Percentiles rank a stretch among this genome's conserved stretches.
Evolutionary conservation across 64 coral and sea anemone genomes (phyloP).

Genomic region (Exaiptasia diaphana): DNA sequence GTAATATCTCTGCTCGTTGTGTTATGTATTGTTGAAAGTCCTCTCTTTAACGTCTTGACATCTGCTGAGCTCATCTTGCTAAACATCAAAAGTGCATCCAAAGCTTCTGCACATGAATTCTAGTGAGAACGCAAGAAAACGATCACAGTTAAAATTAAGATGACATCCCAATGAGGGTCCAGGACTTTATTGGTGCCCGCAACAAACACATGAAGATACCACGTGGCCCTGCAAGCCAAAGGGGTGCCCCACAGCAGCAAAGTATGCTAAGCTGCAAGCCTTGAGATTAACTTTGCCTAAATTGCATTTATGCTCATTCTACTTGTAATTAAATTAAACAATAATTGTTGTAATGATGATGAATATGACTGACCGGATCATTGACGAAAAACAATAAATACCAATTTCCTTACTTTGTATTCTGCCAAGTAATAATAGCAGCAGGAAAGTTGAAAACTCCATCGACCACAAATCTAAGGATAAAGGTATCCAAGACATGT

Average conservation of each 20-base stretch:
- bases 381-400: neutral
- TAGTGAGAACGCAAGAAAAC: neutral
- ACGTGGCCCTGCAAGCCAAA: too few relatives aligned
- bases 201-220: too few relatives aligned
- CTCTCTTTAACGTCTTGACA: conserved; percentile 40
- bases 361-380: too few relatives aligned
- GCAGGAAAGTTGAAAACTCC: conserved; percentile 56
- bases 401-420: conserved; percentile 29
- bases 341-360: too few relatives aligned
- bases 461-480: conserved; percentile 16
- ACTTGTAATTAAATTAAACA: too few relatives aligned
- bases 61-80: neutral
- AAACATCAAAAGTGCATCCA: conserved; percentile 37
- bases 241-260: too few relatives aligned
- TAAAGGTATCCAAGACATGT: neutral
- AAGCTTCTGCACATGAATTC: conserved; percentile 60
- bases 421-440: conserved; percentile 41
- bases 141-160: too few relatives aligned
- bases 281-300: too few relatives aligned
- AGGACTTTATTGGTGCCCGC: too few relatives aligned
- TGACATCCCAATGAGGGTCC: too few relatives aligned
- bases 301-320: too few relatives aligned
- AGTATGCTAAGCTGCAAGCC: too few relatives aligned
- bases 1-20: neutral
- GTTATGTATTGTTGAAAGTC: conserved; percentile 27